These are phyloP conservation scores for Heloderma charlesbogerti DNA, from an alignment of 2,113 vertebrate genomes.

Conservation along the genomic window DNA sequence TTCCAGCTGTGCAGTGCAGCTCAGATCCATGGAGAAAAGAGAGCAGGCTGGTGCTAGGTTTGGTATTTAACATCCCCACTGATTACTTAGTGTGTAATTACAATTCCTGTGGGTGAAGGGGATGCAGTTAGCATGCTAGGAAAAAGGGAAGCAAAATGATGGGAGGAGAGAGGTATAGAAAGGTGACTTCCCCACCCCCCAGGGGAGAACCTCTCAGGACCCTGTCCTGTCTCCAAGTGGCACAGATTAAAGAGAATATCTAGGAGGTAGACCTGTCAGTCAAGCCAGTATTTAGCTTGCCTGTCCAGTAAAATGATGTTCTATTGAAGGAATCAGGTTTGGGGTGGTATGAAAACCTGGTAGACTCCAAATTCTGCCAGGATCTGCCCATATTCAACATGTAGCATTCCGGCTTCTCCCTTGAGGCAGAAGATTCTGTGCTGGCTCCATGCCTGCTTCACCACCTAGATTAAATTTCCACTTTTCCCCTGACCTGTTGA, in stretches of 20 bases:
- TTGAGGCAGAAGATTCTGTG: no score
- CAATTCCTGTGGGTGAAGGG: not conserved
- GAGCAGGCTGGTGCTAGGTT: not conserved
- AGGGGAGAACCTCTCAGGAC: not conserved
- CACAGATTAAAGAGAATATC: no score
- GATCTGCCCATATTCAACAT: not conserved
- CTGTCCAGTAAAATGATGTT: not conserved
- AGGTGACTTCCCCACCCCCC: not conserved
- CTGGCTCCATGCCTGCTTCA: not conserved
- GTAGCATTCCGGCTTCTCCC: no score
- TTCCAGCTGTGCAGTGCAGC: not conserved
- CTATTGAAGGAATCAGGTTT: not conserved
- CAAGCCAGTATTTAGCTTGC: not conserved
- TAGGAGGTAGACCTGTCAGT: not conserved
- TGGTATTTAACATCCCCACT: not conserved
- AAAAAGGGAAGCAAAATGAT: not conserved
- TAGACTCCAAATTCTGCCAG: not conserved
- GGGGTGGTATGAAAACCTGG: not conserved
- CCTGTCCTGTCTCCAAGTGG: not conserved
- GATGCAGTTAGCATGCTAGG: not conserved
- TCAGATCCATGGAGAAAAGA: conserved; percentile 13
- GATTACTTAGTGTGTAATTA: conserved; percentile 2
- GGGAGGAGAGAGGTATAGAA: not conserved
- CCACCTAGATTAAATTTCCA: not conserved
- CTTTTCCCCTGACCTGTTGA: not conserved